A percentile compares a stretch with the other conserved stretches of the same genome.
These are phyloP conservation scores for Hecatera dysodea DNA, from an alignment of 2,888 invertebrate species.

Conservation along the genomic window DNA sequence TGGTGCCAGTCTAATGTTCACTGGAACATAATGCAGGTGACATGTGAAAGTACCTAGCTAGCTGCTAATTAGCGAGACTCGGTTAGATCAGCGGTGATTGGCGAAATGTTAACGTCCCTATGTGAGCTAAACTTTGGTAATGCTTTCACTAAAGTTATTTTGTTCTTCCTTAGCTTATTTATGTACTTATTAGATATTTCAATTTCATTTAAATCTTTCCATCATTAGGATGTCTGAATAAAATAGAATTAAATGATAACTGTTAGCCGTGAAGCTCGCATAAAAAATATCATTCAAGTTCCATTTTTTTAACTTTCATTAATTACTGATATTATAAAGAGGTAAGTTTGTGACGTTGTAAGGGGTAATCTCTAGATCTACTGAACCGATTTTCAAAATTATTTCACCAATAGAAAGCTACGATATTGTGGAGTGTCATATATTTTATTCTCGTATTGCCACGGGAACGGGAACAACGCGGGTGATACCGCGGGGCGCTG, in stretches of 20 bases:
- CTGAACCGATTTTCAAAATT: too few relatives aligned
- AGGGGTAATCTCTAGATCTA: too few relatives aligned
- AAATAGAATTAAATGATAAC: not conserved
- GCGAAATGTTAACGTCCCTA: conserved; percentile 28
- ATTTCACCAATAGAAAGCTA: too few relatives aligned
- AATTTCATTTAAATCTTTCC: not conserved
- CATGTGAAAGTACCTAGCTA: conserved; percentile 57
- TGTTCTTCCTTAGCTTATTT: not conserved
- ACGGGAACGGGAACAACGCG: too few relatives aligned
- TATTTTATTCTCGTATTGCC: too few relatives aligned
- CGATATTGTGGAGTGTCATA: too few relatives aligned
- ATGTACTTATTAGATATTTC: not conserved
- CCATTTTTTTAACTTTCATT: not conserved
- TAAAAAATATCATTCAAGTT: not conserved
- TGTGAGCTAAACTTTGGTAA: conserved; percentile 7
- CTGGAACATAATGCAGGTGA: conserved; percentile 33
- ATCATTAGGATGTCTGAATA: not conserved
- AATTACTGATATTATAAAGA: too few relatives aligned
- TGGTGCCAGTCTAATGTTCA: not conserved
- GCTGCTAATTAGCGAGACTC: conserved; percentile 21
- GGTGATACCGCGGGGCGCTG: too few relatives aligned
- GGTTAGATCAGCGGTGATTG: conserved; percentile 16
- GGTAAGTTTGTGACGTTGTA: too few relatives aligned
- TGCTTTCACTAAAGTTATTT: conserved; percentile 30
- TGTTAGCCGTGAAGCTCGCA: not conserved